phyloP scores from a whole-genome alignment of 2,888 invertebrate genomes.

The Carcina quercana region DNA sequence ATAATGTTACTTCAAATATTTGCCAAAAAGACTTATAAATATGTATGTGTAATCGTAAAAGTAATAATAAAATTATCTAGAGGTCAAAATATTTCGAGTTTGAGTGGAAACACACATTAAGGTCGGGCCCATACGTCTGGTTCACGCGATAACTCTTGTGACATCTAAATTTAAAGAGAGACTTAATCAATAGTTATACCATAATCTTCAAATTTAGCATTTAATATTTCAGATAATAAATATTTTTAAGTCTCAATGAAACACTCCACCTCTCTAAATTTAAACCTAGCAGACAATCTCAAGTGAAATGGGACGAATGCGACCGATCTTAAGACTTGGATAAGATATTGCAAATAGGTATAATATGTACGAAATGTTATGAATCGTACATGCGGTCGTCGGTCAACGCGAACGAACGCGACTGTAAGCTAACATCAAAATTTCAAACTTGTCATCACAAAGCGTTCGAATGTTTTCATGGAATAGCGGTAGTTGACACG shows the following conservation, averaged over 20 bases:
- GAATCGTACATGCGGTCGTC: constrained; percentile 21
- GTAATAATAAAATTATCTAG: constrained; percentile 66
- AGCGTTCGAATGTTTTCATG: constrained; percentile 28
- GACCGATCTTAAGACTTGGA: too few species aligned
- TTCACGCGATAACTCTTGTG: too few species aligned
- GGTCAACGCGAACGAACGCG: constrained; percentile 31
- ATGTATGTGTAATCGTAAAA: constrained; percentile 66
- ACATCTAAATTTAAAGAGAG: too few species aligned
- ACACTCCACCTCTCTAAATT: too few species aligned
- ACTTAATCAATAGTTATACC: too few species aligned
- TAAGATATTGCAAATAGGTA: constrained; percentile 44
- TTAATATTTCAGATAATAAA: too few species aligned
- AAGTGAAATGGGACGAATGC: too few species aligned
- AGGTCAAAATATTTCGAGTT: constrained; percentile 65
- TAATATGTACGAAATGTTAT: constrained; percentile 29
- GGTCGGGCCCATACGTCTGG: too few species aligned
- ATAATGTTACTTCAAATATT: constrained; percentile 73
- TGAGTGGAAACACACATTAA: constrained; percentile 52
- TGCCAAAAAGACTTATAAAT: constrained; percentile 65
- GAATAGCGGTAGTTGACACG: constrained; percentile 25
- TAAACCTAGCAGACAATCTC: too few species aligned
- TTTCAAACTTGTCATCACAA: constrained; percentile 51
- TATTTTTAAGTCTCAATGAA: too few species aligned
- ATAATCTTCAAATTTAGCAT: too few species aligned
- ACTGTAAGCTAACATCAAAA: constrained; percentile 21